These are phyloP conservation scores for Crypturellus undulatus DNA, from an alignment of 2,113 vertebrate species.

Conservation along the genomic window DNA sequence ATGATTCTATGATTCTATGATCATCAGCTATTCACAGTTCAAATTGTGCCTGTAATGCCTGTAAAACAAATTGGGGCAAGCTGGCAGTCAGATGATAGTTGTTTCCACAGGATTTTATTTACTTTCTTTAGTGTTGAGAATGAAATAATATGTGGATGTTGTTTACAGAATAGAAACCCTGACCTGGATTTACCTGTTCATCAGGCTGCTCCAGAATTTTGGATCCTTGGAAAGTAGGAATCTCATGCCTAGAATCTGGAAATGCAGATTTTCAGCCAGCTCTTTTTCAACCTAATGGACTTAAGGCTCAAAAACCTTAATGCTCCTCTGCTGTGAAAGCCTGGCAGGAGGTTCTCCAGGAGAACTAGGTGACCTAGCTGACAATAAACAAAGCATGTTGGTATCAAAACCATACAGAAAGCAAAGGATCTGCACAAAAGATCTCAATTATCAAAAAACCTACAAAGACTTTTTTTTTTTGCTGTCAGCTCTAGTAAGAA, in stretches of 20 bases:
- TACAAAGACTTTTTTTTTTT: not conserved
- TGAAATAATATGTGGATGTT: not conserved
- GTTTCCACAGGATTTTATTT: constrained; percentile 5
- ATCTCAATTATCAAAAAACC: constrained; percentile 7
- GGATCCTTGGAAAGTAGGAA: not conserved
- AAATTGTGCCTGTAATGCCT: constrained; percentile 40
- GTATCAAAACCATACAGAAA: not conserved
- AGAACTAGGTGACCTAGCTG: not conserved
- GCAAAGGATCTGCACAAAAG: not conserved
- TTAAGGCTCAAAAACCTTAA: not conserved
- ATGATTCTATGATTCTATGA: no score
- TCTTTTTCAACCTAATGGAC: not conserved
- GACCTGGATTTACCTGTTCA: not conserved
- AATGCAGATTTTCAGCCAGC: not conserved
- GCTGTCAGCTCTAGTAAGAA: not conserved
- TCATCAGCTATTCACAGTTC: constrained; percentile 15
- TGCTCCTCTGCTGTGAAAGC: not conserved
- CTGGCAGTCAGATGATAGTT: not conserved
- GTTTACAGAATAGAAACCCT: not conserved
- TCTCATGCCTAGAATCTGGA: not conserved
- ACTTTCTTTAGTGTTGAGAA: not conserved
- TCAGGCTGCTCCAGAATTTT: not conserved
- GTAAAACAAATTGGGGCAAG: constrained; percentile 52
- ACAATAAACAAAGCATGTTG: not conserved
- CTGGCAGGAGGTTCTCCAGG: not conserved